Conservation (phyloP, 1,140 invertebrate genomes). For the Agrilus planipennis region DNA sequence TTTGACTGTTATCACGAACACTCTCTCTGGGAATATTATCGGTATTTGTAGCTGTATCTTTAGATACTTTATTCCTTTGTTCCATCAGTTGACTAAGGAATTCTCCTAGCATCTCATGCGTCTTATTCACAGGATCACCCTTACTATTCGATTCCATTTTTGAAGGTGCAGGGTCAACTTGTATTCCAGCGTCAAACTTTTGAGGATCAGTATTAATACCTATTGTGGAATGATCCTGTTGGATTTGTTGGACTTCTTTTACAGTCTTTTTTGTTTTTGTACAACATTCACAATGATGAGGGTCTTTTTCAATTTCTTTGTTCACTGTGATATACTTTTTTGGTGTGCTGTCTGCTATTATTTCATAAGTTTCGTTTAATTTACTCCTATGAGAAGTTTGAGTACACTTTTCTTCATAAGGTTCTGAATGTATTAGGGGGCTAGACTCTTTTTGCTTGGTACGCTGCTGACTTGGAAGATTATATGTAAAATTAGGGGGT, state of each 20-base stretch:
- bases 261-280: neutral
- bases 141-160: constrained; percentile 3
- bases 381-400: neutral
- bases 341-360: neutral
- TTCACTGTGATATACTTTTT: neutral
- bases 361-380: neutral
- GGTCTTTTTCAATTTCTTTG: neutral
- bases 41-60: constrained; percentile 11
- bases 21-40: constrained; percentile 2
- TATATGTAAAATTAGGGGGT: neutral
- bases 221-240: constrained; percentile 3
- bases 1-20: neutral
- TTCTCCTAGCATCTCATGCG: constrained; percentile 11
- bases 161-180: constrained; percentile 5
- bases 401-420: neutral
- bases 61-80: constrained; percentile 8
- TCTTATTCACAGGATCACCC: neutral
- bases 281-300: neutral
- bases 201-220: neutral
- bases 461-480: neutral
- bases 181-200: constrained; percentile 8
- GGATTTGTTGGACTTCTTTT: neutral
- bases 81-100: constrained; percentile 18
- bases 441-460: neutral
- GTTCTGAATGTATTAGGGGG: neutral